Conservation (phyloP, 2,888 invertebrate species). For the Saturnia japonica region DNA sequence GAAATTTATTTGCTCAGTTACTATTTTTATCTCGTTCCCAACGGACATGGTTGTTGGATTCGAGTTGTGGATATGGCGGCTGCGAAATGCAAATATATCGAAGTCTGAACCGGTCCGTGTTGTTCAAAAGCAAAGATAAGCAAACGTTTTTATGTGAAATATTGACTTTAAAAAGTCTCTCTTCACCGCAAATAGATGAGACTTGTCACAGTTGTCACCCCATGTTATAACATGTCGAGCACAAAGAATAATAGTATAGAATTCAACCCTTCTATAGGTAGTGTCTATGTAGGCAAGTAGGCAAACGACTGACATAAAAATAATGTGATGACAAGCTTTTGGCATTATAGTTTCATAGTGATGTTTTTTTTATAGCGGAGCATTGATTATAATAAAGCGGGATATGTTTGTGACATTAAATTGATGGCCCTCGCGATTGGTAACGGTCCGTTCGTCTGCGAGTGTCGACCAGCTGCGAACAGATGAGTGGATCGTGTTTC, state of each 20-base stretch:
- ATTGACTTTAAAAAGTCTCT: conserved; percentile 25
- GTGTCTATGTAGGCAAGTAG: conserved; percentile 40
- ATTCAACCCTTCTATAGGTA: conserved; percentile 34
- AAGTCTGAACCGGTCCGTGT: conserved; percentile 55
- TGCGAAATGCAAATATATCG: conserved; percentile 59
- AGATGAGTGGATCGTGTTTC: conserved; percentile 53
- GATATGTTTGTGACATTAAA: conserved; percentile 52
- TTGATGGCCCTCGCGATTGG: conserved; percentile 45
- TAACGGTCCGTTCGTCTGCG: conserved; percentile 58
- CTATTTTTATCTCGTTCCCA: conserved; percentile 46
- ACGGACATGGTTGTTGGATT: conserved; percentile 39
- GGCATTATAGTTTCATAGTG: conserved; percentile 37
- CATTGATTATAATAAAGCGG: conserved; percentile 49
- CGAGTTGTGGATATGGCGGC: conserved; percentile 37
- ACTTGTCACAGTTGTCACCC: conserved; percentile 32
- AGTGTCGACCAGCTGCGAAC: conserved; percentile 57
- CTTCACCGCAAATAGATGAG: conserved; percentile 23
- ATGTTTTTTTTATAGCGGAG: conserved; percentile 39
- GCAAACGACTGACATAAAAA: conserved; percentile 40
- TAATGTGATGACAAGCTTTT: conserved; percentile 45
- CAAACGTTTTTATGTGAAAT: conserved; percentile 37
- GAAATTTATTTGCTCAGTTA: conserved; percentile 35
- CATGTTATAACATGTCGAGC: conserved; percentile 29
- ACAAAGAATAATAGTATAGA: conserved; percentile 31
- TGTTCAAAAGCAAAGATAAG: conserved; percentile 40